Conservation (phyloP, 2,113 vertebrate species). For the Cercocebus atys region DNA sequence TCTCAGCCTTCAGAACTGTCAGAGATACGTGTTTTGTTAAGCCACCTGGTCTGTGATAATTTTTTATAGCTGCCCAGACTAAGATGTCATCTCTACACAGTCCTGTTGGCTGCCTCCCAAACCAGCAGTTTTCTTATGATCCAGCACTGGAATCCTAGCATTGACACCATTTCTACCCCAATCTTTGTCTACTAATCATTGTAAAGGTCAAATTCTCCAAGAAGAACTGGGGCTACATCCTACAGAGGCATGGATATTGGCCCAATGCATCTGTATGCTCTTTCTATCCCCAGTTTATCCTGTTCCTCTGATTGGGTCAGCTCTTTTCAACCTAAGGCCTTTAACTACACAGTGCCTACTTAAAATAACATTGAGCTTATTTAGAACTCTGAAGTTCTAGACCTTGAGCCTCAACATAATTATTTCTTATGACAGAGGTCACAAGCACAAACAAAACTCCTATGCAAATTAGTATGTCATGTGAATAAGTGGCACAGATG, state of each 20-base stretch:
- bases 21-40: background rate
- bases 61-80: background rate
- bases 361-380: background rate
- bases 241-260: background rate
- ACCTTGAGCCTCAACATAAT: background rate
- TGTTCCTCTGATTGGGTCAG: background rate
- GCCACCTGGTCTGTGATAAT: background rate
- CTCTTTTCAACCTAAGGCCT: background rate
- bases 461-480: background rate
- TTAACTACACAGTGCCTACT: background rate
- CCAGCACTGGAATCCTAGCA: background rate
- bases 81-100: background rate
- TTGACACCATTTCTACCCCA: background rate
- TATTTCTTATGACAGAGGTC: background rate
- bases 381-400: background rate
- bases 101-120: background rate
- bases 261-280: background rate
- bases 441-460: background rate
- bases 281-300: background rate
- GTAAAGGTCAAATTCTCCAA: background rate
- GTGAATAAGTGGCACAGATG: background rate
- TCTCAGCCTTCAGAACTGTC: background rate
- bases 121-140: background rate
- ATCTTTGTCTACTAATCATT: background rate
- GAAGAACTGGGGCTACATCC: background rate